Base-by-base conservation (phyloP, 2,113 vertebrate genomes). In the Halichoeres trimaculatus region DNA sequence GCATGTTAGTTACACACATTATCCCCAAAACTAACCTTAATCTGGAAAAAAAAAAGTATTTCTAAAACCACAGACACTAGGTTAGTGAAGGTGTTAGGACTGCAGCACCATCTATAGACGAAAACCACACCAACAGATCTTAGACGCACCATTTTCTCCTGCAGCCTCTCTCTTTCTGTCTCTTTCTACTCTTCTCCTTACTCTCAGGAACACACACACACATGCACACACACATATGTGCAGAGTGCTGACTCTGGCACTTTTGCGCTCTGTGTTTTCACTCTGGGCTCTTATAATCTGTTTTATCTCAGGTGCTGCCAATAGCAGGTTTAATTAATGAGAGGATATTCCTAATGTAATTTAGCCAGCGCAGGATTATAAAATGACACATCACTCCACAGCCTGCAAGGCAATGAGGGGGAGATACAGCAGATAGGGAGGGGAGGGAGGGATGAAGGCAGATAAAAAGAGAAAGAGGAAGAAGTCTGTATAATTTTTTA, bases 301-400 rank as follows among this genome's bases (percentile, higher is more conserved):
- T 90, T 94, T 93, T 88, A 93, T 92, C 90, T 90, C 89, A 87
- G 84, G 86, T 89, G 86, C 89, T 91, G 90, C 91, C 89, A 92
- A 91, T 91, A 93, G 88, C 85, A 23, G 81, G 62, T 86, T 90
- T 93, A 93, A 94, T 93, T 94, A 94, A 93, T 91, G 87, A 90
- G 87, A 87, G 87, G 87, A 86, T 84, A 87, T 88, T 92, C 90
- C 87, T 91, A 85, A 90, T 90, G 88, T 90, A 88, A 91, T 93
- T 92, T 86, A 91, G 77, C 87, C 78, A 23, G 77, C 74, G 9
- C 62, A 77, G 84, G 85, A 92, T 90, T 91, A 89, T 85, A 89
- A 86, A 85, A 83, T 78, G 88, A 88, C 90, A 90, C 84, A 78
- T 92, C 84, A 91, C 72, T 81, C 82, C 52, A 26, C 57, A 58